Evolutionary conservation across 2,888 invertebrate genomes (phyloP), one percentile per base, ranked within the genome.

Genomic region (Drosophila meridiana): DNA sequence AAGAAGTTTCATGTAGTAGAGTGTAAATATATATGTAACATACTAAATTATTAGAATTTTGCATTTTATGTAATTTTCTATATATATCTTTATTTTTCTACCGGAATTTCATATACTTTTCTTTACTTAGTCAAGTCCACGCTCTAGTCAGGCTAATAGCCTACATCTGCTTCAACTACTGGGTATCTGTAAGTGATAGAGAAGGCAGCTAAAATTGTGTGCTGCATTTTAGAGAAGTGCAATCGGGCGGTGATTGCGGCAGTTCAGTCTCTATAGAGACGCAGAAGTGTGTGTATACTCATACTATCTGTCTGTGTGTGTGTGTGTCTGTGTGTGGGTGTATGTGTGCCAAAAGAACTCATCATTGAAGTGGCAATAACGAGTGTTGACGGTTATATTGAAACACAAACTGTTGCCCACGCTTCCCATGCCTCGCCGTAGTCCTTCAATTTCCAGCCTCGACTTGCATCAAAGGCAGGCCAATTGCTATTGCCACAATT

Each of bases 361-460:
- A 77, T 74, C 82, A 66, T 59, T 82, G 78, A 71, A 87, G 89
- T 85, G 85, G 78, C 89, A 85, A 89, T 89, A 89, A 89, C 77
- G 77, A 75, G 66, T 79, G 77, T 87, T 79, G 84, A 81, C 72
- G 79, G 59, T 83, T 80, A 75, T 79, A 83, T 81, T 78, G 73
- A 76, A 77, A 83, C 87, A 75, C 81, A 77, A 75, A 75, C 71
- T 74, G 65, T 26, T 45, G 58, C 42, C 32, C 20, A 52, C 50
- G 13, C 45, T 5, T 42, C 26, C 26, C 14, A 13, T 30, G 26
- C 34, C 50, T 9, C 32, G n/a, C 4, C 4, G 34, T 3, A 20
- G 50, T n/a, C 52, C 42, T 14, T 36, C 50, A 42, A 28, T 40
- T 20, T 48, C 26, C 20, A 45, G n/a, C 42, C 8, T 14, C 52